These are phyloP conservation scores for Otocyon megalotis DNA, from an alignment of 2,113 vertebrate species.

Conservation along the genomic window DNA sequence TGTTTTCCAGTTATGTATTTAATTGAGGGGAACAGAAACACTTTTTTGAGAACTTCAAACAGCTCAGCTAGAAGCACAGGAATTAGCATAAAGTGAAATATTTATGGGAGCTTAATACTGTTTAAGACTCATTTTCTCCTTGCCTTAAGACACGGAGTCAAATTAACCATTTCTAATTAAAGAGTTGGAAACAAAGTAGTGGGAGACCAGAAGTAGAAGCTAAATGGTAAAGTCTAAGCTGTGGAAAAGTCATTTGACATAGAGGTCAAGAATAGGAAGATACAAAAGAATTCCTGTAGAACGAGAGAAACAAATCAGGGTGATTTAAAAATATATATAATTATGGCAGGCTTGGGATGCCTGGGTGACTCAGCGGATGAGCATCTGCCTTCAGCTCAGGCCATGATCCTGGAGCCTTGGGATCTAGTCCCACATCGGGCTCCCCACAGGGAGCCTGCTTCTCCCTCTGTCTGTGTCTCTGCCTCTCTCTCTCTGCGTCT, in stretches of 20 bases:
- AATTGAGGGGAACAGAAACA: constrained; percentile 75
- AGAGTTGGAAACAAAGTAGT: constrained; percentile 72
- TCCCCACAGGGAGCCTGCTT: no score
- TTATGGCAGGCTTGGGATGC: neutral
- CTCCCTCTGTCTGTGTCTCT: no score
- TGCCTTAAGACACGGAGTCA: constrained; percentile 79
- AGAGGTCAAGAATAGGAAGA: constrained; percentile 63
- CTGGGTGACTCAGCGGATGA: no score
- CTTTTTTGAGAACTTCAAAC: constrained; percentile 76
- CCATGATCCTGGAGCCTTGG: no score
- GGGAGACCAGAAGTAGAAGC: constrained; percentile 52
- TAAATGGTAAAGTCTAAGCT: constrained; percentile 31
- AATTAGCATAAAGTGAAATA: constrained; percentile 87
- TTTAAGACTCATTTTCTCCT: constrained; percentile 85
- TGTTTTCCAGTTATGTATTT: constrained; percentile 78
- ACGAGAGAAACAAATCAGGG: neutral
- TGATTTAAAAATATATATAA: neutral
- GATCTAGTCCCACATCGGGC: no score
- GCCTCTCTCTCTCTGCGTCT: no score
- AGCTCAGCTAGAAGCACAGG: constrained; percentile 82
- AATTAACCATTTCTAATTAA: constrained; percentile 86
- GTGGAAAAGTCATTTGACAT: neutral
- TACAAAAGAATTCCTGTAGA: neutral
- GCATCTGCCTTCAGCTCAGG: no score
- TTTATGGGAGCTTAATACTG: constrained; percentile 85